Evolutionary conservation across 2,797 vertebrate species (phyloP), one percentile per base, ranked within the genome.

Genomic region (Pteronotus mesoamericanus): DNA sequence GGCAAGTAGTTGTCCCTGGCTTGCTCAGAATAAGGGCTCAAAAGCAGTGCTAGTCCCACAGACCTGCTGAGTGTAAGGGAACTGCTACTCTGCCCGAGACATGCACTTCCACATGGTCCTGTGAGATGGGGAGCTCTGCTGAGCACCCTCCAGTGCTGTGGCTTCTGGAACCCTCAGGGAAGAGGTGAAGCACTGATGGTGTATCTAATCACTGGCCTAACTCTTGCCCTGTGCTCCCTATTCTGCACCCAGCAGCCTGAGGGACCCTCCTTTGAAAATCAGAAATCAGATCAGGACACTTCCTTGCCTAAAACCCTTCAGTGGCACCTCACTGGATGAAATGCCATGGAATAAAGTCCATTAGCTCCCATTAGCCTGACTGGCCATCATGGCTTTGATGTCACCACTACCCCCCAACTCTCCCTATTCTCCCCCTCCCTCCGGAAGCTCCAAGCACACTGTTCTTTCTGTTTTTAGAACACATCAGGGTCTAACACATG

Each of bases 321-420:
- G 72, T 10, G 26, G 32, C n/a, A 32, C 29, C 64, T 64, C 51
- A 18, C 12, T 34, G n/a, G 48, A 6, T 6, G 68, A 42, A 21
- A 46, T 1, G 3, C 48, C 29, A 26, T 0, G 6, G 37, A 9
- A 21, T 51, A 34, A 61, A 61, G 44, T 32, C 53, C 14, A 32
- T 32, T 32, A 61, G 12, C 59, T 59, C 59, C 26, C 26, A 32
- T 61, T n/a, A 64, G 32, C 61, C 61, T 61, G n/a, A n/a, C 32
- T n/a, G 4, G 3, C 37, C 32, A 1, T 44, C 46, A 26, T 34
- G 37, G 21, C 57, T n/a, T 6, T 16, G 3, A 6, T 9, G 34
- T 4, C 12, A 3, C 21, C n/a, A 29, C 18, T 19, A 22, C 0
- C 24, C 5, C 48, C 37, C 18, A 0, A 2, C 26, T 21, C 64